These are phyloP conservation scores for Hydrolagus affinis DNA, from an alignment of 2,113 vertebrate genomes.

Conservation along the genomic window DNA sequence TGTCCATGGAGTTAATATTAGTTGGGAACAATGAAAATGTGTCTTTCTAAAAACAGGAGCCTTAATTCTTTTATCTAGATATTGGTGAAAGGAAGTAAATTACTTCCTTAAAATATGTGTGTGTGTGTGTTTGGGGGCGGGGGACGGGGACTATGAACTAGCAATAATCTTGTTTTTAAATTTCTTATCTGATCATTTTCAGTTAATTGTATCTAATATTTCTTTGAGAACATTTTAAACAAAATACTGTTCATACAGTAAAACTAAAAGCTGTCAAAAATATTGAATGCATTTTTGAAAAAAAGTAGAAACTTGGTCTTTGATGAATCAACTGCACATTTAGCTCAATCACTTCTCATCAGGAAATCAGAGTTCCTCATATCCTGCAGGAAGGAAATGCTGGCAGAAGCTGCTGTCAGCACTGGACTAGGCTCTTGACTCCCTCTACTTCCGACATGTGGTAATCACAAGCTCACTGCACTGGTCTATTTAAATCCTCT, in stretches of 20 bases:
- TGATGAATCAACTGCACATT: slow-evolving; percentile 41
- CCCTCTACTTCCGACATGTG: slow-evolving; percentile 27
- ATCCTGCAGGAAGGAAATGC: slow-evolving; percentile 37
- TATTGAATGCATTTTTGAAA: not conserved
- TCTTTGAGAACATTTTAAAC: not conserved
- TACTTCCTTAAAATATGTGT: not conserved
- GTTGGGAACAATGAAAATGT: slow-evolving; percentile 42
- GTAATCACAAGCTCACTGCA: not conserved
- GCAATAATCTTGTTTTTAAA: not conserved
- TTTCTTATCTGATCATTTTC: not conserved
- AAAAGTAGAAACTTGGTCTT: slow-evolving; percentile 37
- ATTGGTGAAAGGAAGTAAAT: not conserved
- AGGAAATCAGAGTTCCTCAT: slow-evolving; percentile 42
- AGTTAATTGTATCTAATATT: not conserved
- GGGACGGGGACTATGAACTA: not conserved
- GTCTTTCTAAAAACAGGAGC: slow-evolving; percentile 35
- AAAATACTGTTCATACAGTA: not conserved
- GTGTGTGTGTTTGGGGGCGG: too few species aligned
- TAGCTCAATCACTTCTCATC: slow-evolving; percentile 38
- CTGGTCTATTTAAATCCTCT: slow-evolving; percentile 24
- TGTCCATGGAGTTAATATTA: slow-evolving; percentile 46
- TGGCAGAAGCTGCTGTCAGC: slow-evolving; percentile 30
- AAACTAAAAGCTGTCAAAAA: slow-evolving; percentile 9
- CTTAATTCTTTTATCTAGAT: not conserved
- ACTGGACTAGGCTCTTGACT: slow-evolving; percentile 27